Percentiles rank a stretch among this genome's conserved stretches.
Conservation (phyloP, 2,888 invertebrate species). For the Bunonema sp. region DNA sequence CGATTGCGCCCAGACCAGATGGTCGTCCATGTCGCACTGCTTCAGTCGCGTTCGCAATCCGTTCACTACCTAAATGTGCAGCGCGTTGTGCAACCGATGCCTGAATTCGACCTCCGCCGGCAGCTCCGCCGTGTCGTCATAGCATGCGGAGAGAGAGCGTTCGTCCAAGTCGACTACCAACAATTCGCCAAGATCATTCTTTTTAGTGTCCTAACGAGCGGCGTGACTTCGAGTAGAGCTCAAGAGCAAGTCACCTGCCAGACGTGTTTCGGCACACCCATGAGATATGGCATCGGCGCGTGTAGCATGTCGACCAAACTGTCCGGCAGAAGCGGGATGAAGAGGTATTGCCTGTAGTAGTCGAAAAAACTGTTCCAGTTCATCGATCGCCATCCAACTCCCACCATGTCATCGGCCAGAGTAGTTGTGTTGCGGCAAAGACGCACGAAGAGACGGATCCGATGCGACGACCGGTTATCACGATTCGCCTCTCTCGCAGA, state of each 20-base stretch:
- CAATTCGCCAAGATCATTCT: conserved; percentile 71
- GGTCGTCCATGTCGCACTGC: no score
- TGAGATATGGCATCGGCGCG: conserved; percentile 93
- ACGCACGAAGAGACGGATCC: conserved; percentile 68
- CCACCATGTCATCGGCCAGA: conserved; percentile 90
- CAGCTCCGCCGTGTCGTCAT: conserved; percentile 72
- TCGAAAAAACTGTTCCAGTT: conserved; percentile 91
- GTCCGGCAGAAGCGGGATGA: conserved; percentile 18
- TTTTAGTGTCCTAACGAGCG: not conserved
- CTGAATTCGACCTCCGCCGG: conserved; percentile 67
- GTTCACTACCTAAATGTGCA: no score
- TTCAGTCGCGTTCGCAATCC: no score
- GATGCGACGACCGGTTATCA: conserved; percentile 75
- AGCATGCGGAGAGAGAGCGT: conserved; percentile 69
- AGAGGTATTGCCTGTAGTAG: conserved; percentile 53
- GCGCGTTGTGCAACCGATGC: conserved; percentile 47
- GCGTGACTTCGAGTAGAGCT: not conserved
- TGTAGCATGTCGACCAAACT: conserved; percentile 30
- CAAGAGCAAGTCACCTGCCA: conserved; percentile 55
- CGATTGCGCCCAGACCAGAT: no score
- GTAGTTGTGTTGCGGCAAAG: conserved; percentile 78
- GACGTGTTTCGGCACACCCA: conserved; percentile 75
- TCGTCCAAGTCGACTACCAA: conserved; percentile 82
- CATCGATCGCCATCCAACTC: no score
- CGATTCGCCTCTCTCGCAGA: conserved; percentile 77